Percentiles rank a stretch among this genome's conserved stretches.
Conservation (phyloP, 2,797 vertebrate species). For the Falco biarmicus region DNA sequence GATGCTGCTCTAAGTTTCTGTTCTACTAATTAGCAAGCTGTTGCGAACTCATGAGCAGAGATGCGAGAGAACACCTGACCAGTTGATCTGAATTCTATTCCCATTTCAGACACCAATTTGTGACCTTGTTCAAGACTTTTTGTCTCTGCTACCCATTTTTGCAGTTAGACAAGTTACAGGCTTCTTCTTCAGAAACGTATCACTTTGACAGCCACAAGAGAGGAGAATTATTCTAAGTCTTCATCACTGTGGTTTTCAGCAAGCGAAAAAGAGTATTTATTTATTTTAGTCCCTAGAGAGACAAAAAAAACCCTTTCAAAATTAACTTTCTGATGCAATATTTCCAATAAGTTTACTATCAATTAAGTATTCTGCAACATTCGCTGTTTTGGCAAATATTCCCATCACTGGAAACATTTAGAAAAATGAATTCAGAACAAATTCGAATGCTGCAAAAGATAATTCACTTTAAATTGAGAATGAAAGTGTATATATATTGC, state of each 20-base stretch:
- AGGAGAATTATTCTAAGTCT: not conserved
- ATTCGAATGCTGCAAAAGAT: not conserved
- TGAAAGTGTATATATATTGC: not conserved
- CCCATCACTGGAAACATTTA: not conserved
- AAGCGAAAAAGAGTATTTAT: rapidly evolving
- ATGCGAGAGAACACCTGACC: not conserved
- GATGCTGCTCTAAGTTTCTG: not conserved
- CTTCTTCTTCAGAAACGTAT: not conserved
- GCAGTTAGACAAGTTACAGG: not conserved
- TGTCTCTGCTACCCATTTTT: not conserved
- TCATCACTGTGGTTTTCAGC: not conserved
- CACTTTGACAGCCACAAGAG: not conserved
- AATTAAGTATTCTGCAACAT: not conserved
- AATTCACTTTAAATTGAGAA: not conserved
- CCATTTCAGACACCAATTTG: not conserved
- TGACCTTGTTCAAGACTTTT: not conserved
- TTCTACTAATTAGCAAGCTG: not conserved
- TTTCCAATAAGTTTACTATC: not conserved
- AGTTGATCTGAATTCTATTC: not conserved
- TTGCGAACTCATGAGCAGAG: not conserved
- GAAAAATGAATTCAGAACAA: not conserved
- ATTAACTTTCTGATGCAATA: not conserved
- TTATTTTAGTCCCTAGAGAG: not conserved
- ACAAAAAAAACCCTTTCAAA: not conserved
- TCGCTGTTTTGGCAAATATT: not conserved